A percentile compares a stretch with the other conserved stretches of the same genome.
Evolutionary conservation across 37 sponge, comb jelly and placozoan genomes (phyloP).

Genomic region (Crambe crambe): DNA sequence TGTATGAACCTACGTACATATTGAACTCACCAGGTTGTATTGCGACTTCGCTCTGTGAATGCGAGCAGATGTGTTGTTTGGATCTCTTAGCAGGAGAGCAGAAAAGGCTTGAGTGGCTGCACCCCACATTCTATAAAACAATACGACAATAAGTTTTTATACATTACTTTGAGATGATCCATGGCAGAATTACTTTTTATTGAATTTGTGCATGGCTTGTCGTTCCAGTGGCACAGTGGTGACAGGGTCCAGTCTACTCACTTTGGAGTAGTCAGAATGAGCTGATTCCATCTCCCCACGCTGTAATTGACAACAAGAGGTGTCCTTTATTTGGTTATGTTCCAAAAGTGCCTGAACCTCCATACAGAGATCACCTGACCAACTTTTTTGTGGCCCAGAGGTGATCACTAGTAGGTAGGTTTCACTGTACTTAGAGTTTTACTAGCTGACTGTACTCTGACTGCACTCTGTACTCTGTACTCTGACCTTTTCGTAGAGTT

Average conservation of each 20-base stretch:
- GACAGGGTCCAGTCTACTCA: constrained; percentile 51
- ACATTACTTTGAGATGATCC: background rate
- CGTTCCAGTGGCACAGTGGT: constrained; percentile 64
- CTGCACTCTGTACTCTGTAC: background rate
- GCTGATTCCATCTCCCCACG: constrained; percentile 61
- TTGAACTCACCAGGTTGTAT: constrained; percentile 40
- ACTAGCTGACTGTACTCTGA: no score
- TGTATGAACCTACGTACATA: no score
- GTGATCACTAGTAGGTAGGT: no score
- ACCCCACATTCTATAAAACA: constrained; percentile 26
- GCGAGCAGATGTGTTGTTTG: constrained; percentile 51
- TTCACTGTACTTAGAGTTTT: no score
- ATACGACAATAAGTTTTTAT: background rate
- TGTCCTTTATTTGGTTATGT: no score
- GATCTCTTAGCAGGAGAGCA: constrained; percentile 34
- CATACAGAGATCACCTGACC: no score
- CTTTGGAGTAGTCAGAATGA: constrained; percentile 73
- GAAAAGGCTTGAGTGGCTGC: constrained; percentile 37
- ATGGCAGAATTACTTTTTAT: constrained; percentile 14
- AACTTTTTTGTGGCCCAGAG: no score
- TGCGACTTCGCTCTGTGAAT: constrained; percentile 53
- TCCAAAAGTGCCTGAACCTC: no score
- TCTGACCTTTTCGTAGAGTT: constrained; percentile 67
- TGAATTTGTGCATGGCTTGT: constrained; percentile 72
- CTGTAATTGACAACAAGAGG: constrained; percentile 12